Base-by-base conservation (phyloP, 2,797 vertebrate species). In the Poecile montanus region DNA sequence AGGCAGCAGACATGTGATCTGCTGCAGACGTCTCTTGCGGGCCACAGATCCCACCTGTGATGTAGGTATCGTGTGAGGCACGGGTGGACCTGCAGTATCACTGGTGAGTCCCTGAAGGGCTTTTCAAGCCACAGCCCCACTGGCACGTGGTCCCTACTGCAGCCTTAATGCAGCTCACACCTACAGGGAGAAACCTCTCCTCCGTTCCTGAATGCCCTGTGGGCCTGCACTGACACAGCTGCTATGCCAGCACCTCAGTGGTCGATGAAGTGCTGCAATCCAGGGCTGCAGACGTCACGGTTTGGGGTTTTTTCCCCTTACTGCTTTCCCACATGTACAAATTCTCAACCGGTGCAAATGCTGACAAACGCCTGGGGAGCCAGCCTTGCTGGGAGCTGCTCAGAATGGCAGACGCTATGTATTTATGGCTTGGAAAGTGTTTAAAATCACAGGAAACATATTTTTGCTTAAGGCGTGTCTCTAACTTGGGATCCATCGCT, bases 401-500 rank as follows among this genome's bases (percentile, higher is more conserved):
- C 89, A 32, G 88, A 82, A 93, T 73, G 86, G 61, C 92, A 94
- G 89, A 63, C 66, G 58, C 76, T 30, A 5, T 70, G 68, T 89
- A 85, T 93, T 93, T 83, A n/a, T 66, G 83, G 68, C 12, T 26
- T 81, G 91, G 90, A 51, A 95, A 95, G 34, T 61, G 79, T 93
- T 97, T 94, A 86, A 94, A 95, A 95, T 32, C 92, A 90, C 75
- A 93, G 81, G 83, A 93, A 96, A 94, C 78, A 45, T 92, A 84
- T 93, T 96, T 94, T 83, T 96, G 90, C 88, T 94, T 77, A 95
- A 96, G 95, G 89, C 91, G 89, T 85, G 90, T 80, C 96, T 97
- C 83, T 92, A 96, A 96, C 94, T 95, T 78, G 86, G 94, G 97
- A 93, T 95, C 97, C 97, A 97, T 98, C 98, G 97, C 97, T 97